Evolutionary conservation across 2,113 vertebrate genomes (phyloP).

Genomic region (Takifugu bimaculatus): DNA sequence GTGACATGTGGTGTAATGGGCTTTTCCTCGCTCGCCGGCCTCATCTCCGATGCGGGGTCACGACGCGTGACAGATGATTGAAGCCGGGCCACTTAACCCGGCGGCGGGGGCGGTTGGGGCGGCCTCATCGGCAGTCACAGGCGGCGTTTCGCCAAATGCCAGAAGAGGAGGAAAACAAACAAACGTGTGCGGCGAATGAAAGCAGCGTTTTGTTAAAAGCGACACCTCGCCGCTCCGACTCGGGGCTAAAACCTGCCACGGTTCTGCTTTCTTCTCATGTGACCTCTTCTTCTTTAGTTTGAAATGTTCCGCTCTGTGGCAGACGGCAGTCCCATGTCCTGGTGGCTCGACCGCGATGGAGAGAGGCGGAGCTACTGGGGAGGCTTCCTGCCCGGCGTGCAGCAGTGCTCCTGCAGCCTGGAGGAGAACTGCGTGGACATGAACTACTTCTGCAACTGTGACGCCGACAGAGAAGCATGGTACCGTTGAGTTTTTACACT

Average conservation of each 20-base stretch:
- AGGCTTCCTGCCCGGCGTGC: constrained; percentile 86
- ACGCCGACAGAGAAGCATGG: constrained; percentile 88
- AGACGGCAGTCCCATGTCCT: constrained; percentile 90
- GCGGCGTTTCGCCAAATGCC: constrained; percentile 8
- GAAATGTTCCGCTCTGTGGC: constrained; percentile 34
- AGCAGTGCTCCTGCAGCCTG: constrained; percentile 92
- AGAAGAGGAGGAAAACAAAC: constrained; percentile 17
- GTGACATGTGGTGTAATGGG: constrained; percentile 54
- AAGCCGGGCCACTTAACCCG: constrained; percentile 50
- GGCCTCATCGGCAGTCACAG: constrained; percentile 23
- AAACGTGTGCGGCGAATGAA: not conserved
- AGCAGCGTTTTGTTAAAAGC: not conserved
- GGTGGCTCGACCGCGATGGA: constrained; percentile 90
- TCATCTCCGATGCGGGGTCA: constrained; percentile 41
- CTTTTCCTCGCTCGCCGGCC: constrained; percentile 25
- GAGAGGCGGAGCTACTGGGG: constrained; percentile 93
- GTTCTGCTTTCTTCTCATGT: not conserved
- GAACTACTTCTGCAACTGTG: constrained; percentile 96
- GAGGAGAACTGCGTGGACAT: constrained; percentile 92
- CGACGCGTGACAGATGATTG: constrained; percentile 50
- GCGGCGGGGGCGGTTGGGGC: constrained; percentile 7
- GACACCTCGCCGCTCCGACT: too few species aligned
- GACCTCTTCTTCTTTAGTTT: too few species aligned
- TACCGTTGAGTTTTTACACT: constrained; percentile 47
- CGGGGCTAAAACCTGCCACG: too few species aligned